Conservation (phyloP, 2,113 vertebrate species). For the Pelusios castaneus region DNA sequence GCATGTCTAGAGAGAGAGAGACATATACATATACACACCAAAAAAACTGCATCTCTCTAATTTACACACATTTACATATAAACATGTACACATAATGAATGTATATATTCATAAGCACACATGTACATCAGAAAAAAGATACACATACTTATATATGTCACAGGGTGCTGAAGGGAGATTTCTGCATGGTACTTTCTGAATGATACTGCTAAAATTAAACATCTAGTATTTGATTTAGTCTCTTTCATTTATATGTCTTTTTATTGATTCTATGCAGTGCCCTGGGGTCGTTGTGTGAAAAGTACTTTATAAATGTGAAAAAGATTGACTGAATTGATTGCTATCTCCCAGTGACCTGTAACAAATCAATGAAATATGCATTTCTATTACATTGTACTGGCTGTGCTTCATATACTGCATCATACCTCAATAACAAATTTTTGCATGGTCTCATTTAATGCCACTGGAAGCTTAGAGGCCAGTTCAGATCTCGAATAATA, state of each 20-base stretch:
- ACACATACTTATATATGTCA: background rate
- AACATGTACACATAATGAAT: fast-evolving
- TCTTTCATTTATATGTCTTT: background rate
- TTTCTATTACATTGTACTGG: background rate
- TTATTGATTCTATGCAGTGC: background rate
- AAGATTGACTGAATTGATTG: conserved; percentile 9
- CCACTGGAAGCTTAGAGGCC: background rate
- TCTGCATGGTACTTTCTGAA: background rate
- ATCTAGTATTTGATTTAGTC: background rate
- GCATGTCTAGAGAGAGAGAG: background rate
- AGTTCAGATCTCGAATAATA: background rate
- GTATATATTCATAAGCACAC: background rate
- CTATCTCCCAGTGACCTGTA: conserved; percentile 8
- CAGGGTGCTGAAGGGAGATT: background rate
- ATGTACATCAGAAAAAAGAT: background rate
- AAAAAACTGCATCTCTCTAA: background rate
- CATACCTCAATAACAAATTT: background rate
- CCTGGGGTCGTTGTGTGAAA: background rate
- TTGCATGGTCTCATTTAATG: background rate
- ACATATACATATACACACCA: background rate
- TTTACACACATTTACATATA: background rate
- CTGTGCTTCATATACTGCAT: background rate
- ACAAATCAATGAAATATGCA: conserved; percentile 46
- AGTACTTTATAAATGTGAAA: conserved; percentile 15
- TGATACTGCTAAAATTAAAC: background rate